Evolutionary conservation across 2,113 vertebrate species (phyloP), one percentile per base, ranked within the genome.

Genomic region (Mugil cephalus): DNA sequence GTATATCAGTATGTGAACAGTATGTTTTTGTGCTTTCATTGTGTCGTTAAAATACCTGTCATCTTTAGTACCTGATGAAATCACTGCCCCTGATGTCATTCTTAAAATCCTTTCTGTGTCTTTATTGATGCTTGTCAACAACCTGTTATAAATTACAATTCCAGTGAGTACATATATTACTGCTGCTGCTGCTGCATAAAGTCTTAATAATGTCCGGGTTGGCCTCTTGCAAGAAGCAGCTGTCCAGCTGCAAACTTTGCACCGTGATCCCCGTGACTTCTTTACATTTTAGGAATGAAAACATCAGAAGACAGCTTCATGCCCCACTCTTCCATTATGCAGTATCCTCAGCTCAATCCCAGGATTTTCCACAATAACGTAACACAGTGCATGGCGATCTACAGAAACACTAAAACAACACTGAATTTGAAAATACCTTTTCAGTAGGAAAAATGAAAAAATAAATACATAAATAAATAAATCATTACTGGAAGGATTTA

Each of bases 261-360:
- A 40, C 19, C 13, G 35, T 62, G 38, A 69, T 48, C 38, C 45
- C 42, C 51, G 19, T 30, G 24, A 30, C 2, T 38, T 52, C 9
- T 43, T 48, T 47, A 60, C 39, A 71, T 43, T 64, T 65, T 58
- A 13, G 43, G 35, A 18, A 63, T 56, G 36, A 77, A 69, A 46
- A 40, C 69, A 64, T 64, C 19, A 43, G 36, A 17, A 30, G 40
- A 13, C 10, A 50, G 2, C 39, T 61, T 42, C 17, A 40, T 36
- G 43, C 24, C 61, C 35, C 7, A 14, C 36, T 68, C 17, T 62
- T 39, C 67, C 46, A 58, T 54, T 47, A 36, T 43, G 48, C 36
- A 10, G 10, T 48, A 46, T 48, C 35, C 42, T 54, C 17, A 60
- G 34, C 52, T 15, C n/a, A 46, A 8, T 58, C 14, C n/a, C 46